Conservation (phyloP, 1,140 invertebrate genomes). For the Euura lappo region DNA sequence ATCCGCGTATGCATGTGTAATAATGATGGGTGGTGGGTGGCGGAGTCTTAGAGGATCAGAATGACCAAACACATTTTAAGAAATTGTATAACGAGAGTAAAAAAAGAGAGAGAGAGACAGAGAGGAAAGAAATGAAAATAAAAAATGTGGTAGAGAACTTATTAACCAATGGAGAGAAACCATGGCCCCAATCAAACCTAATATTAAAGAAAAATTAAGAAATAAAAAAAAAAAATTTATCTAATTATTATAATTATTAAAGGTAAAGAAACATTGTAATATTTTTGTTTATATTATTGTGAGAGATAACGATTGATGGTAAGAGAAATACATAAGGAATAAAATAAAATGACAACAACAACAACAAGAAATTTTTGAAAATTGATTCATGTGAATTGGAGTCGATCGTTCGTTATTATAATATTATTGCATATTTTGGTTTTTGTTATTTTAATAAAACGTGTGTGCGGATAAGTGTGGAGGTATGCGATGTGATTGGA, state of each 20-base stretch:
- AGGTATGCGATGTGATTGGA: constrained; percentile 30
- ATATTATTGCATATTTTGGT: constrained; percentile 39
- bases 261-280: constrained; percentile 6
- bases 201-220: neutral
- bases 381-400: neutral
- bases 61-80: neutral
- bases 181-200: constrained; percentile 6
- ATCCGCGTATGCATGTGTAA: neutral
- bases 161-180: constrained; percentile 7
- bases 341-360: neutral
- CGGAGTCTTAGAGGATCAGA: neutral
- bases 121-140: neutral
- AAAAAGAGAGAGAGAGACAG: neutral
- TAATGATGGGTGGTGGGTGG: neutral
- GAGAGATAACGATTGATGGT: neutral
- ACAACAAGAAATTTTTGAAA: neutral
- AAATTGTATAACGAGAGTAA: neutral
- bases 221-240: constrained; percentile 1
- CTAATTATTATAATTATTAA: constrained; percentile 8
- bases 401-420: constrained; percentile 29
- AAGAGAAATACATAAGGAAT: neutral
- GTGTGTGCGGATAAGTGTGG: constrained; percentile 27
- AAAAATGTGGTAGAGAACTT: constrained; percentile 3
- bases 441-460: constrained; percentile 52
- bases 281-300: constrained; percentile 8